Conservation (phyloP, 2,113 vertebrate species). For the Grammomys dolichurus region DNA sequence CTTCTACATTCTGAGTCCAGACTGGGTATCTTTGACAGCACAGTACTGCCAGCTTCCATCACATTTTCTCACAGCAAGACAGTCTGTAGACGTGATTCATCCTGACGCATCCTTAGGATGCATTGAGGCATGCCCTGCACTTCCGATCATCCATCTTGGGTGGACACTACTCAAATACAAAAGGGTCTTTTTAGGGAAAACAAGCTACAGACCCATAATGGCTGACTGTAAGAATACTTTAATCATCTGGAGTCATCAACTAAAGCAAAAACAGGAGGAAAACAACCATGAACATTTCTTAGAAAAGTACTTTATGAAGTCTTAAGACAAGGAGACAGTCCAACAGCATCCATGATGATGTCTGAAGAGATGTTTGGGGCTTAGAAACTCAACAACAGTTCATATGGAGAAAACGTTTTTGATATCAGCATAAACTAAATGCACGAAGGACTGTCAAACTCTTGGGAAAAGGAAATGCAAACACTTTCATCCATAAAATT, state of each 20-base stretch:
- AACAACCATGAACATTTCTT: neutral
- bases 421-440: neutral
- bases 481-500: neutral
- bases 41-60: accelerated
- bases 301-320: slow-evolving; percentile 21
- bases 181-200: neutral
- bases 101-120: neutral
- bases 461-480: slow-evolving; percentile 8
- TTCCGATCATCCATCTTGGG: neutral
- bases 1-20: neutral
- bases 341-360: neutral
- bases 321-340: neutral
- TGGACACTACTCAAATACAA: neutral
- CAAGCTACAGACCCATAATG: neutral
- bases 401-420: neutral
- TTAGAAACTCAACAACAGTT: neutral
- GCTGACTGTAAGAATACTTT: neutral
- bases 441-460: neutral
- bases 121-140: no score
- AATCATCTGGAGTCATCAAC: neutral
- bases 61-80: no score
- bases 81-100: neutral
- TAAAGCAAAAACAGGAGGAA: neutral
- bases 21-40: neutral
- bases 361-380: neutral